Conservation (phyloP, 2,888 invertebrate species). For the Scaptomyza cyrtandrae region DNA sequence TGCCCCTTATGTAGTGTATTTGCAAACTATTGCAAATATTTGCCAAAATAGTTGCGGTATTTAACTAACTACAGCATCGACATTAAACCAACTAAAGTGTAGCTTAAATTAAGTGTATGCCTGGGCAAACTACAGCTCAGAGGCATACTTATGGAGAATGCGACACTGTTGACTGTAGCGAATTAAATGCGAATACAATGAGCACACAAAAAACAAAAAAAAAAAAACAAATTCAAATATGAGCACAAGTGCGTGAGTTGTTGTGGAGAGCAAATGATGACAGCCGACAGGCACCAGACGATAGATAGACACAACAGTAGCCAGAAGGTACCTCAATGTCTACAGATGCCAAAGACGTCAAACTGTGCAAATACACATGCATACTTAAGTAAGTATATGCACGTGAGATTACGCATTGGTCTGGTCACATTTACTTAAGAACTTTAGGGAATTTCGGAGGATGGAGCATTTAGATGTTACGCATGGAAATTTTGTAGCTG, state of each 20-base stretch:
- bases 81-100: slow-evolving; percentile 31
- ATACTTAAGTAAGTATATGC: slow-evolving; percentile 23
- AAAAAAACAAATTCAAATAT: slow-evolving; percentile 13
- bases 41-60: slow-evolving; percentile 54
- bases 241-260: slow-evolving; percentile 18
- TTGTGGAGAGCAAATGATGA: slow-evolving; percentile 14
- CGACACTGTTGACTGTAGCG: slow-evolving; percentile 15
- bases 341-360: slow-evolving; percentile 34
- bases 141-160: slow-evolving; percentile 14
- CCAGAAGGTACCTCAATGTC: slow-evolving; percentile 15
- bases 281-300: slow-evolving; percentile 11
- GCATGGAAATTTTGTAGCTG: slow-evolving; percentile 5
- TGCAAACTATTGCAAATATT: slow-evolving; percentile 59
- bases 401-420: slow-evolving; percentile 54
- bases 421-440: slow-evolving; percentile 54
- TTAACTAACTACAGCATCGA: slow-evolving; percentile 56
- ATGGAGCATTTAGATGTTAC: neutral
- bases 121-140: slow-evolving; percentile 3
- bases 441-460: slow-evolving; percentile 9
- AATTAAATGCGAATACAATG: slow-evolving; percentile 13
- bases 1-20: slow-evolving; percentile 31
- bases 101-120: slow-evolving; percentile 9
- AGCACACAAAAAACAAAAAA: neutral
- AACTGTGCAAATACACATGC: slow-evolving; percentile 57
- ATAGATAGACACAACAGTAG: neutral